Evolutionary conservation across 2,797 vertebrate genomes (phyloP).

Genomic region (Rhinoraja longicauda): DNA sequence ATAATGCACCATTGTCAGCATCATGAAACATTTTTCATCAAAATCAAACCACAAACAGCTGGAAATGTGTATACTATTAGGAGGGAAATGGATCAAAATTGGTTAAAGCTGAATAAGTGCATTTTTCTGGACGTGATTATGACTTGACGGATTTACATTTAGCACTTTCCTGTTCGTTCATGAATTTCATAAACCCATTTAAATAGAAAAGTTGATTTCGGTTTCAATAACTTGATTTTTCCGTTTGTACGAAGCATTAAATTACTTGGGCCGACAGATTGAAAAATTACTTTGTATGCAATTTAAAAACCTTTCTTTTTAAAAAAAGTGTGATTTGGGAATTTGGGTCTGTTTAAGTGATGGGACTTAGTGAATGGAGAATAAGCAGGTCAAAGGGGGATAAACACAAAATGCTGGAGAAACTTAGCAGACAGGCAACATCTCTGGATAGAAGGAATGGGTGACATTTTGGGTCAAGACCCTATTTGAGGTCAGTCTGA

Average conservation of each 20-base stretch:
- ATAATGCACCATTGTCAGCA: background rate
- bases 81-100: background rate
- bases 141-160: background rate
- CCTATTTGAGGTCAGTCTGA: no score
- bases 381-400: background rate
- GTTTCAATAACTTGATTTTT: background rate
- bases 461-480: no score
- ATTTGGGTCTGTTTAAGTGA: background rate
- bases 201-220: background rate
- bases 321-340: background rate
- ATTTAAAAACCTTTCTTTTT: background rate
- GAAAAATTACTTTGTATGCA: background rate
- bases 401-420: no score
- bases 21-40: slow-evolving; percentile 13
- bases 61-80: background rate
- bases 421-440: no score
- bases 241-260: background rate
- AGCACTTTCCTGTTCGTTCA: background rate
- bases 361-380: background rate
- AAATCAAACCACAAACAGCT: background rate
- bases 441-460: no score
- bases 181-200: background rate
- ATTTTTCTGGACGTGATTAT: background rate
- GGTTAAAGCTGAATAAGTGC: slow-evolving; percentile 20
- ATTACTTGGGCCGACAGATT: background rate